Conservation (phyloP, 2,113 vertebrate species). For the Sebastes schlegelii region DNA sequence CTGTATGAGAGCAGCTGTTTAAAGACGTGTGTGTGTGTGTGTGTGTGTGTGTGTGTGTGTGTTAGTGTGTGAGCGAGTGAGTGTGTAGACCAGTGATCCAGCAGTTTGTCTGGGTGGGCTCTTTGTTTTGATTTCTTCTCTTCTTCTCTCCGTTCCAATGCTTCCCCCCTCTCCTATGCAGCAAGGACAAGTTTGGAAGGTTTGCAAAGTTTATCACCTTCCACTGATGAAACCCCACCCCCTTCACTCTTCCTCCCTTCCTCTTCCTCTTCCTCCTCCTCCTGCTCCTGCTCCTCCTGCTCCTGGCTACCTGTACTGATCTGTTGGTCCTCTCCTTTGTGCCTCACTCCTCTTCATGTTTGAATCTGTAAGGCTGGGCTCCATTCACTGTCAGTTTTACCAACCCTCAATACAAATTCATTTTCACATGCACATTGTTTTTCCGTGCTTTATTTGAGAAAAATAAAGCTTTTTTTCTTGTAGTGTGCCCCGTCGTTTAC, state of each 20-base stretch:
- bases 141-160: constrained; percentile 99
- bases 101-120: constrained; percentile 76
- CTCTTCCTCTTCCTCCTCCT: constrained; percentile 35
- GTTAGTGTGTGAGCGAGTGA: constrained; percentile 32
- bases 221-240: constrained; percentile 90
- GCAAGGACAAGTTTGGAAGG: constrained; percentile 99
- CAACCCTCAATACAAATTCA: constrained; percentile 23
- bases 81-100: constrained; percentile 72
- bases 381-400: constrained; percentile 41
- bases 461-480: background rate
- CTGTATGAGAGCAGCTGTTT: constrained; percentile 52
- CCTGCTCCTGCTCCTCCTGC: constrained; percentile 77
- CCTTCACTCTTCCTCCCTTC: constrained; percentile 59
- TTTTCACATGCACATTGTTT: constrained; percentile 7
- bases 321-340: constrained; percentile 87
- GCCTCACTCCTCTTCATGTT: constrained; percentile 71
- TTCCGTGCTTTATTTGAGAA: background rate
- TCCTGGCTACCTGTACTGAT: constrained; percentile 87
- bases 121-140: constrained; percentile 91
- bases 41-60: constrained; percentile 68
- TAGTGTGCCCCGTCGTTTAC: background rate
- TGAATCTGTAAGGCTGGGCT: constrained; percentile 58
- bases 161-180: constrained; percentile 92
- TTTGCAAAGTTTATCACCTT: constrained; percentile 99
- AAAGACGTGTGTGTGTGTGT: constrained; percentile 10